Evolutionary conservation across 2,888 invertebrate genomes (phyloP).

Genomic region (Metacarcinus magister): DNA sequence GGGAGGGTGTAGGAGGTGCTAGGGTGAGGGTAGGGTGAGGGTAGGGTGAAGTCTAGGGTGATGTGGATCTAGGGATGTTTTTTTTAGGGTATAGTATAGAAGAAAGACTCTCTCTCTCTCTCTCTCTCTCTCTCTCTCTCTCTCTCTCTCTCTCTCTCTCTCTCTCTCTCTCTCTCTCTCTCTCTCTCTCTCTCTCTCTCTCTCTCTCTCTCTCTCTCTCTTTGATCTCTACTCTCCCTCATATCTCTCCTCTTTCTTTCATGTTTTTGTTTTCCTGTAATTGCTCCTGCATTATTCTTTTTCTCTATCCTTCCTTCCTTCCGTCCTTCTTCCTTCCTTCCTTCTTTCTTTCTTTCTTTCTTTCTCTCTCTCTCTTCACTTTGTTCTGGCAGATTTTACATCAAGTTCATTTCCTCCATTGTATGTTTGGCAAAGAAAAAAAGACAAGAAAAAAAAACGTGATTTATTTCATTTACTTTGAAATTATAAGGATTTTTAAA

Average conservation of each 20-base stretch:
- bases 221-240: conserved; percentile 49
- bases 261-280: conserved; percentile 46
- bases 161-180: conserved; percentile 53
- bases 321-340: background rate
- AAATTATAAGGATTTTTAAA: background rate
- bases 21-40: background rate
- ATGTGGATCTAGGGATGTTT: conserved; percentile 28
- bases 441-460: background rate
- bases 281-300: conserved; percentile 43
- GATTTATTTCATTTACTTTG: background rate
- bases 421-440: background rate
- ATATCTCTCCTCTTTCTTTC: conserved; percentile 30
- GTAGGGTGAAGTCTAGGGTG: background rate
- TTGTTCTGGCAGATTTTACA: background rate
- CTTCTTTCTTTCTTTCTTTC: background rate
- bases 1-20: background rate
- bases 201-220: conserved; percentile 38
- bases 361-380: background rate
- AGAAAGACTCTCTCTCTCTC: conserved; percentile 6
- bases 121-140: conserved; percentile 36
- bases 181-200: conserved; percentile 53
- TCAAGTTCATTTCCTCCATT: background rate
- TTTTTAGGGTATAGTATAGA: conserved; percentile 46
- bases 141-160: conserved; percentile 53
- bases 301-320: conserved; percentile 28